Evolutionary conservation across 2,888 invertebrate species (phyloP), one percentile per base, ranked within the genome.

Genomic region (Lepeophtheirus nordmannii): DNA sequence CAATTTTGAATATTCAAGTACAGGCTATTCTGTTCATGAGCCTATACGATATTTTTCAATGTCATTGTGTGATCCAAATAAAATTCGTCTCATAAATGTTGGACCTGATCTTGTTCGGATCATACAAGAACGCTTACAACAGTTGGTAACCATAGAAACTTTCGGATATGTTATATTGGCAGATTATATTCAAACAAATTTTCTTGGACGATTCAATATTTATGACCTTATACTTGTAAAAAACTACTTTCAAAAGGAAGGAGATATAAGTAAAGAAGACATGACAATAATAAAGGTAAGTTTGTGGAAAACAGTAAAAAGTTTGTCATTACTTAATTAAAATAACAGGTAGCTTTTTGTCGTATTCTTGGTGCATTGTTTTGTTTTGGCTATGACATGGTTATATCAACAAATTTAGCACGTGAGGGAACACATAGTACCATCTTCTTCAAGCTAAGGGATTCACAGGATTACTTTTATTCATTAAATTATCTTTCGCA

Each of bases 351-450:
- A 5, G 58, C 58, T 14, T 38, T 65, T 37, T 58, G 65, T 30
- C 20, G 65, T 9, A 30, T 65, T 23, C 22, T 58, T 14, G 65
- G 58, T 40, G 37, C 58, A n/a, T 17, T 65, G 57, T 65, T 46
- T 53, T 64, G 64, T 23, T 46, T 41, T 58, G 64, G 64, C 22
- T 64, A 64, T 58, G 64, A 64, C 30, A 22, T 64, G 22, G 64
- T 57, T 12, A 30, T 58, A 11, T 20, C 20, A 23, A n/a, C 23
- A 14, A 58, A 64, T 64, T n/a, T 64, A 22, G 37, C 64, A 7
- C 56, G 64, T 5, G 61, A 61, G n/a, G 12, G 17, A 17, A 64
- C 57, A 12, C 41, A 64, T 22, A 23, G 57, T 20, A 23, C 64
- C 8, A 38, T 64, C 12, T 64, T 64, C 22, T 37, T 64, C 56